These are phyloP conservation scores for Tauraco hartlaubi DNA, from an alignment of 2,797 vertebrate genomes.

Conservation along the genomic window DNA sequence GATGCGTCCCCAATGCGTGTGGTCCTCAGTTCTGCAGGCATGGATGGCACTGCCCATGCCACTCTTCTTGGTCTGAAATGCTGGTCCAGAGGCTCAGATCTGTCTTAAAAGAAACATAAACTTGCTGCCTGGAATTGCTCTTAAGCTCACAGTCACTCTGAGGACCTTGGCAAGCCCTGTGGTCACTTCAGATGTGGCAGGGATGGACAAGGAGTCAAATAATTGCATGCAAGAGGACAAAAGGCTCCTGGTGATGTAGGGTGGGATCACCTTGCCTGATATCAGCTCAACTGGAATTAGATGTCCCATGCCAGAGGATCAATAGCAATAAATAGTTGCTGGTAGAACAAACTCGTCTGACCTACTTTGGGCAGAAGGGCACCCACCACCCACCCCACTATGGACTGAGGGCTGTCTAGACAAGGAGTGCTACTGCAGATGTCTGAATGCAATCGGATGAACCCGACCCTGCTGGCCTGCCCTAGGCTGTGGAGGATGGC, in stretches of 20 bases:
- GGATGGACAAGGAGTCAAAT: not conserved
- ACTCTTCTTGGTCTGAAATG: not conserved
- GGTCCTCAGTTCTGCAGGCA: not conserved
- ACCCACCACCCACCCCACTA: not conserved
- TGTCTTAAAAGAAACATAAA: not conserved
- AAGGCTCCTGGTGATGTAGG: not conserved
- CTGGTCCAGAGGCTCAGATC: not conserved
- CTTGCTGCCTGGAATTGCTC: not conserved
- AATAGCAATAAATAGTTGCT: not conserved
- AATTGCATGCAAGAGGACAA: not conserved
- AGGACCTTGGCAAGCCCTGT: not conserved
- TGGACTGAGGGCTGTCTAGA: not conserved
- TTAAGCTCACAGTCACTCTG: not conserved
- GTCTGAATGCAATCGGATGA: not conserved
- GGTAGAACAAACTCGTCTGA: conserved; percentile 3
- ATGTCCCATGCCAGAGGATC: not conserved
- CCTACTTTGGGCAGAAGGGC: conserved; percentile 49
- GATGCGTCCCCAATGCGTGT: fast-evolving
- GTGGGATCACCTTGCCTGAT: not conserved
- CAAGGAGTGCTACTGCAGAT: not conserved
- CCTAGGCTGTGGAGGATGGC: not conserved
- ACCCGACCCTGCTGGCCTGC: not conserved
- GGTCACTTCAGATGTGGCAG: not conserved
- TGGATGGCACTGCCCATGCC: not conserved
- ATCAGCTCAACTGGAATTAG: not conserved